Percentiles rank a stretch among this genome's conserved stretches.
These are phyloP conservation scores for Mormyrus iriodes DNA, from an alignment of 2,113 vertebrate species.

Conservation along the genomic window DNA sequence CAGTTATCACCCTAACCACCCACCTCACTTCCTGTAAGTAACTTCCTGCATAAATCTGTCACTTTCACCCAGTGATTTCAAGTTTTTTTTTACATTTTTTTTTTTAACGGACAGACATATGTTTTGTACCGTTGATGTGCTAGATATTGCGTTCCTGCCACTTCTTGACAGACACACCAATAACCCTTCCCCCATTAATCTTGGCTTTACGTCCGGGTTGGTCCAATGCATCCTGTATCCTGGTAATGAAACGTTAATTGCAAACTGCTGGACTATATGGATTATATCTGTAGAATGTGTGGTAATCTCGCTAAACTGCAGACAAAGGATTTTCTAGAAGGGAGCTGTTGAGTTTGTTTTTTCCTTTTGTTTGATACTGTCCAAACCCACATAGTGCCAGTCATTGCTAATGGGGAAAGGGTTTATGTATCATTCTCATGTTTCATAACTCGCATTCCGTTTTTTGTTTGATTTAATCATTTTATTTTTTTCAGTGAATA, in stretches of 20 bases:
- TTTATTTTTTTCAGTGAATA: conserved; percentile 22
- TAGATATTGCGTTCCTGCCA: conserved; percentile 36
- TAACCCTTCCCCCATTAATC: conserved; percentile 42
- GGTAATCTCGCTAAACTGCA: not conserved
- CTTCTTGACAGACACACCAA: conserved; percentile 27
- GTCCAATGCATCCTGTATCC: not conserved
- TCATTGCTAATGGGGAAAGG: conserved; percentile 38
- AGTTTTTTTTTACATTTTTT: no score
- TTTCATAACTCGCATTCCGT: conserved; percentile 23
- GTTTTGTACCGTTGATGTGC: conserved; percentile 22
- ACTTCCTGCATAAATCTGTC: conserved; percentile 43
- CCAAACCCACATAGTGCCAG: not conserved
- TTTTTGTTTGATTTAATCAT: conserved; percentile 21
- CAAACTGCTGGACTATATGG: not conserved
- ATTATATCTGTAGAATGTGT: not conserved
- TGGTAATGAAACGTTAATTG: not conserved
- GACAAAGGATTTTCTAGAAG: not conserved
- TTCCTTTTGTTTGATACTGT: not conserved
- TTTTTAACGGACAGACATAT: conserved; percentile 23
- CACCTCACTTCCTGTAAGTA: conserved; percentile 52
- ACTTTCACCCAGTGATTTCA: conserved; percentile 43
- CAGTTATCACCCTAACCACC: conserved; percentile 48
- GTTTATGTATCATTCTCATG: conserved; percentile 34
- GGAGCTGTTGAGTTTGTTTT: not conserved
- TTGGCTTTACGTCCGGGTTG: not conserved